Base-by-base conservation (phyloP, 2,113 vertebrate species). In the Podocnemis expansa region DNA sequence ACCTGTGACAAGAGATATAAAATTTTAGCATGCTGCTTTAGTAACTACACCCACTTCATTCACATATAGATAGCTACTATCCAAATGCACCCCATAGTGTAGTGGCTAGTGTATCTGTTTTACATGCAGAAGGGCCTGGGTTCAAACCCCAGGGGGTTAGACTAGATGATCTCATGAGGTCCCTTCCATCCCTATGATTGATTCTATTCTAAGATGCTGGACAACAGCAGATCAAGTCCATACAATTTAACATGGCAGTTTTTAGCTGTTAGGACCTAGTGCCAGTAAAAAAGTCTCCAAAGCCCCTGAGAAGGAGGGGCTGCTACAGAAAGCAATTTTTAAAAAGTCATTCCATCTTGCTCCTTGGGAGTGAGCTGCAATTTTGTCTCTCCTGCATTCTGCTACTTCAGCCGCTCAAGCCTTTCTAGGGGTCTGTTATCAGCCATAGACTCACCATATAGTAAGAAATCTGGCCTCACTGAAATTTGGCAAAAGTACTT, bases 321-420 rank as follows among this genome's bases (percentile, higher is more conserved):
- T 84, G 43, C 31, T 73, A 70, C 12, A 51, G 63, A 84, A 58
- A 19, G 21, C 0, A 0, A 27, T 91, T 43, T 85, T 17, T 41
- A 82, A 1, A 19, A 3, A 0, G 11, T 47, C 84, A 2, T 25
- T 29, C 27, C 67, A 81, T 24, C 47, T n/a, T 41, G 4, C 22
- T 58, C 0, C 0, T 10, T 4, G 2, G 9, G 9, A 19, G 56
- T n/a, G 29, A 88, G 45, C 55, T 0, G 0, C 75, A 47, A 14
- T 7, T 34, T n/a, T 24, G 41, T 38, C 11, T 67, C 25, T 21
- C 45, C 78, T 60, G 45, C 73, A 43, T 51, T n/a, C 82, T 51
- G 0, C 34, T 5, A 9, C 34, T 67, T n/a, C 16, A n/a, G 34
- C 34, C 19, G 43, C 10, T 75, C 41, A 43, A 75, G 70, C 41